A percentile compares a stretch with the other conserved stretches of the same genome.
phyloP scores from a whole-genome alignment of 2,888 invertebrate genomes.

The Leucoma salicis region DNA sequence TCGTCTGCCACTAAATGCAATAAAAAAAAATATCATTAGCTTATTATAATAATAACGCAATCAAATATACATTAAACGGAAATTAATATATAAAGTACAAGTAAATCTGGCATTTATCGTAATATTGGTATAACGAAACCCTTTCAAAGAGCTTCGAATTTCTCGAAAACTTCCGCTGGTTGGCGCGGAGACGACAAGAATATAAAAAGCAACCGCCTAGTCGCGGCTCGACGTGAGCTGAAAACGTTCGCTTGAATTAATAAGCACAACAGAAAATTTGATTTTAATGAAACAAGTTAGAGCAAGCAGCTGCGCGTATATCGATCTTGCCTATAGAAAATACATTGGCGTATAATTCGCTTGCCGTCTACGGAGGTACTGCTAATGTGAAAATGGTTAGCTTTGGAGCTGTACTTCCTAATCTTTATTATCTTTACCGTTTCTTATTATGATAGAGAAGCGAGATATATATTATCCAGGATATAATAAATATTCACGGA shows the following conservation, averaged over 20 bases:
- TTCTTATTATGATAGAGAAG: conserved; percentile 24
- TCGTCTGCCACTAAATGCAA: no score
- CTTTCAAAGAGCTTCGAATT: conserved; percentile 36
- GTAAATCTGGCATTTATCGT: conserved; percentile 45
- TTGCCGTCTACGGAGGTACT: conserved; percentile 9
- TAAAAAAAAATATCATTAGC: no score
- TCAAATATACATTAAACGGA: no score
- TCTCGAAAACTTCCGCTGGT: conserved; percentile 40
- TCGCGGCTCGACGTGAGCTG: conserved; percentile 54
- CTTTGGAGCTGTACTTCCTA: no score
- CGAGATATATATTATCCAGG: conserved; percentile 8
- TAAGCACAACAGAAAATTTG: conserved; percentile 83
- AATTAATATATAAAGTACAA: conserved; percentile 22
- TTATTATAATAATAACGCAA: no score
- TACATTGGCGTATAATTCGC: conserved; percentile 36
- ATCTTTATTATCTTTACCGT: no score
- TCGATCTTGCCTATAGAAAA: conserved; percentile 67
- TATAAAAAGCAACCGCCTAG: conserved; percentile 66
- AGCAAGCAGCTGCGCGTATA: conserved; percentile 71
- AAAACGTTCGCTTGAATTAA: conserved; percentile 76
- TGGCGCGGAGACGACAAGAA: conserved; percentile 50
- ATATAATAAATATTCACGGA: no score
- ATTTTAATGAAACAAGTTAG: conserved; percentile 83
- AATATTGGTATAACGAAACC: conserved; percentile 34
- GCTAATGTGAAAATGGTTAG: no score